Evolutionary conservation across 2,113 vertebrate species (phyloP), one percentile per base, ranked within the genome.

Genomic region (Chaetura pelagica): DNA sequence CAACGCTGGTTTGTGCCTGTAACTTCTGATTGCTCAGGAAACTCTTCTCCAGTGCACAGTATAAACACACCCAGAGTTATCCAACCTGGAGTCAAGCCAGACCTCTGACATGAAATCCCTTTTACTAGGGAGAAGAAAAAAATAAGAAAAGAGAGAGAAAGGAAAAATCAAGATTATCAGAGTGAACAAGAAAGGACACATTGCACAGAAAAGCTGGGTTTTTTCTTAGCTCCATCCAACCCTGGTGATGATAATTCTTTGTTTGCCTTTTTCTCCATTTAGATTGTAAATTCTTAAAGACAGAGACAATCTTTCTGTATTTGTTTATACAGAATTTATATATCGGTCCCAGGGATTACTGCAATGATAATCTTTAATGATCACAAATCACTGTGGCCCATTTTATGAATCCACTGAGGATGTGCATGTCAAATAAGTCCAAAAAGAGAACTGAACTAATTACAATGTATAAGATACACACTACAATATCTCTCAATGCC

Each of bases 181-280:
- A 62, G 88, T 13, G 52, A 90, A 88, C 92, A 93, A 94, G 96
- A 92, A 91, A 80, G 66, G 80, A 92, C 93, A 92, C 1, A 83
- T 93, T 82, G 80, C 48, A 75, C 88, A 77, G 84, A 62, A 93
- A 86, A 90, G 67, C 44, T 51, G 54, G 80, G 8, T 92, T 94
- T 96, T 89, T 87, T 93, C 84, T 81, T 79, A 19, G 62, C 84
- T 94, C 82, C 89, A 89, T 86, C 77, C 92, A 87, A 20, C 81
- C 73, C 74, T 38, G 38, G 34, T 72, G 80, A 90, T 90, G 57
- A 92, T 93, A 96, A 97, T 96, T 80, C 76, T 93, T 90, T 96
- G 90, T 96, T 95, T 96, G 90, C 54, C 72, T 92, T 90, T 78
- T 94, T 86, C 74, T 42, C 64, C 86, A 54, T 72, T 93, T 82